Evolutionary conservation across 2,797 vertebrate genomes (phyloP).

Genomic region (Mus spretus): DNA sequence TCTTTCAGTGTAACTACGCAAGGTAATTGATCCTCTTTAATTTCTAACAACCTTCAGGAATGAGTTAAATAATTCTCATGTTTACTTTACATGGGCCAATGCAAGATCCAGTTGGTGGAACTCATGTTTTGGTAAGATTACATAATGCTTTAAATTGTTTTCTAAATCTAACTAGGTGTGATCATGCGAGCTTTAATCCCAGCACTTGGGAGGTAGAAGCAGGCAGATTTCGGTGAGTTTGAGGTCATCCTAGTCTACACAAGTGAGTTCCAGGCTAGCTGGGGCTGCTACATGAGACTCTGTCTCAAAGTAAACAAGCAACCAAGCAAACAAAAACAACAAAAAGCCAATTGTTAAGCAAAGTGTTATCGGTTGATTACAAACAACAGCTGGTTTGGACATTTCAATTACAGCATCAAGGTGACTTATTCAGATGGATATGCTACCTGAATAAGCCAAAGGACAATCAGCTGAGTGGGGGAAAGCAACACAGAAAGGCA

Average conservation of each 20-base stretch:
- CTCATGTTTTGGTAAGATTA: not conserved
- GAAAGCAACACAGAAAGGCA: not conserved
- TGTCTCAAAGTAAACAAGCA: not conserved
- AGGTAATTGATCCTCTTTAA: not conserved
- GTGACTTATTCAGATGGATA: not conserved
- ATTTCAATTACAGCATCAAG: not conserved
- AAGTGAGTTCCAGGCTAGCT: no score
- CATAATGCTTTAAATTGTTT: not conserved
- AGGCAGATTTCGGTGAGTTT: not conserved
- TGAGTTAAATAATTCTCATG: not conserved
- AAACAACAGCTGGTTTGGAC: not conserved
- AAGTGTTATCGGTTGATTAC: not conserved
- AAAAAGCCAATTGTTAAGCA: conserved; percentile 8
- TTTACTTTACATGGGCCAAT: not conserved
- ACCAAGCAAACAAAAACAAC: not conserved
- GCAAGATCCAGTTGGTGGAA: conserved; percentile 13
- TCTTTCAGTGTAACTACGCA: not conserved
- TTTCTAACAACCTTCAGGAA: conserved; percentile 31
- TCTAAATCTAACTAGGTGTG: not conserved
- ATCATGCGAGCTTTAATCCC: not conserved
- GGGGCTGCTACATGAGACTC: not conserved
- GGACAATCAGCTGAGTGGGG: not conserved
- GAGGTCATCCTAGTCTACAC: not conserved
- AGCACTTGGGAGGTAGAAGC: not conserved
- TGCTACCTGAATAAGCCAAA: not conserved